Evolutionary conservation across 1,140 invertebrate genomes (phyloP), one percentile per base, ranked within the genome.

Genomic region (Bombyx mori): DNA sequence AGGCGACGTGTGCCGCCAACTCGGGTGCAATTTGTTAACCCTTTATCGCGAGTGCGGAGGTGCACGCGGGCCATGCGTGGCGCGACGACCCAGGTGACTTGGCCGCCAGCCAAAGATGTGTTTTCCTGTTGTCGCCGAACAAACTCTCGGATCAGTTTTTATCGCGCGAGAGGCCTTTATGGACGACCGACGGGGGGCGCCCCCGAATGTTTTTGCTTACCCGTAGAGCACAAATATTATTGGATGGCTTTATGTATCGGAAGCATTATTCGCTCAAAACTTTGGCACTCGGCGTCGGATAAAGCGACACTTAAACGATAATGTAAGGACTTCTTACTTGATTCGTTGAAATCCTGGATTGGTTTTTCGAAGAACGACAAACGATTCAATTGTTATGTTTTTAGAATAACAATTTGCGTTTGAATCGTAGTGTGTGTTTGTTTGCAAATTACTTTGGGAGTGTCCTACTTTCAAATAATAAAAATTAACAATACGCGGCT

Each of bases 111-210:
- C 87, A 89, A 86, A 67, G 73, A 83, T 78, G 74, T 87, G 85
- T 88, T 88, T 88, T 84, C 82, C 75, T 77, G 77, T 78, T 77
- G 73, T 77, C 76, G 77, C 68, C 68, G 63, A 80, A 71, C 74
- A 71, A 79, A 79, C 83, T 81, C 77, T 74, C 81, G 85, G 85
- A 88, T 88, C 83, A 83, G 81, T 86, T 88, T 88, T 88, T 89
- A 89, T 88, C 84, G 79, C 78, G 76, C 76, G 77, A 77, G 82
- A 84, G 79, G 82, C 81, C 81, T 86, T 87, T 86, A 87, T 84
- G 70, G 77, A 74, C 79, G 69, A 72, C 75, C 76, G 82, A 83
- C 79, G 73, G 72, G 69, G 69, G 66, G 69, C 63, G 67, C 65
- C 66, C 63, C 61, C 61, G 76, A 79, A 79, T 81, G 77, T 79